A percentile compares a stretch with the other conserved stretches of the same genome.
Evolutionary conservation across 2,888 invertebrate species (phyloP).

Genomic region (Craniophora ligustri): DNA sequence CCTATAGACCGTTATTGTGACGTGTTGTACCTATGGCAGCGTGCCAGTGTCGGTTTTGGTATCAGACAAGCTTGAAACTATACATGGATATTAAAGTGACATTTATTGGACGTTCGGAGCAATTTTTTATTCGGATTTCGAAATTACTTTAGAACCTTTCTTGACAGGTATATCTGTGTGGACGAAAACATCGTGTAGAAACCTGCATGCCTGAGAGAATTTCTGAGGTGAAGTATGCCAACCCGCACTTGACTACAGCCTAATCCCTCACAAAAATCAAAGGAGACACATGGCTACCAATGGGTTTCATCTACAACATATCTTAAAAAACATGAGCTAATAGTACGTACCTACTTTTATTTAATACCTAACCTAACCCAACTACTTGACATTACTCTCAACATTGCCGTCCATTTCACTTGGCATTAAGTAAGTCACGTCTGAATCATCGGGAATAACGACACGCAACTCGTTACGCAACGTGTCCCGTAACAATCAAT

Average conservation of each 20-base stretch:
- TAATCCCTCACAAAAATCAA: too few species aligned
- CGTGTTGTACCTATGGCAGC: conserved; percentile 22
- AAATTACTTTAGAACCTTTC: background rate
- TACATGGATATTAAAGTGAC: conserved; percentile 6
- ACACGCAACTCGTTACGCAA: conserved; percentile 50
- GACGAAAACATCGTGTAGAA: too few species aligned
- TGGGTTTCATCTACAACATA: background rate
- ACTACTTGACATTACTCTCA: conserved; percentile 9
- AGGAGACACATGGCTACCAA: too few species aligned
- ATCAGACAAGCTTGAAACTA: conserved; percentile 22
- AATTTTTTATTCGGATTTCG: background rate
- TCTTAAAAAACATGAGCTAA: background rate
- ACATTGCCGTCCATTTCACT: conserved; percentile 7
- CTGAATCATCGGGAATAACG: conserved; percentile 49
- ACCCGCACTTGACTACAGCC: too few species aligned
- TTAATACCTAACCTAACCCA: conserved; percentile 32
- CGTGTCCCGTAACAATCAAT: conserved; percentile 47
- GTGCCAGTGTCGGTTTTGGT: conserved; percentile 26
- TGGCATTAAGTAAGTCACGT: conserved; percentile 56
- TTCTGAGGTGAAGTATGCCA: too few species aligned
- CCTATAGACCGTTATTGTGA: conserved; percentile 55
- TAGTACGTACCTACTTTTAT: background rate
- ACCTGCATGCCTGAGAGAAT: too few species aligned
- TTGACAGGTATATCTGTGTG: too few species aligned
- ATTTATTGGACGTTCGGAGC: conserved; percentile 12